Evolutionary conservation across 2,888 invertebrate species (phyloP), one percentile per base, ranked within the genome.

Genomic region (Eristalis pertinax): DNA sequence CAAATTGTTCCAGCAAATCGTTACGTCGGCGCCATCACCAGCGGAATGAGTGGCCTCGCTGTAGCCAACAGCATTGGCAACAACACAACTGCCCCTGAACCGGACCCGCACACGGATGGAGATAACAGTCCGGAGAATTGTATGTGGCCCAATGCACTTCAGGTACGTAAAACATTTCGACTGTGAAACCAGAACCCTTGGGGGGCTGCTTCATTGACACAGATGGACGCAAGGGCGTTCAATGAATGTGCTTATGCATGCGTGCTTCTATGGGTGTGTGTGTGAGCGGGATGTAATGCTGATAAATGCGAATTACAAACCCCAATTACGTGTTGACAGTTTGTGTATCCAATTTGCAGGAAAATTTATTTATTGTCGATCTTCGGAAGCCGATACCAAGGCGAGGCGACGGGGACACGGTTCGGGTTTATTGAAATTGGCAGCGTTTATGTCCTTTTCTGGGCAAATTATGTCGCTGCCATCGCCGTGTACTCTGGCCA

Each of bases 141-240:
- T 91, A 94, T 95, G 75, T 96, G 96, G 95, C 96, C 97, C 10
- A 95, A 95, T 90, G 95, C 96, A 75, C 94, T 97, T 89, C 97
- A 97, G 96, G 97, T 97, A 94, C 19, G 78, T 89, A 76, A 19
- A 50, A 19, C 63, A 83, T 81, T 68, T 79, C 75, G 62, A 82
- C 85, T 82, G 43, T 73, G 63, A 77, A 32, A n/a, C 32, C 29
- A 29, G 0, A 4, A 19, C 15, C 41, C 41, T 41, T 15, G 0
- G 43, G n/a, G n/a, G 15, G 43, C 29, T 15, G n/a, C 1, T 5
- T 50, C n/a, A 4, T 1, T 43, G 43, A 15, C 43, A 43, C 19
- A n/a, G n/a, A 50, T 2, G 4, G 4, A 29, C 2, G 29, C 32
- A 8, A 38, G 38, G 13, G 38, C 38, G 11, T 35, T 11, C 35